Percentiles rank a stretch among this genome's conserved stretches.
phyloP scores from a whole-genome alignment of 1,140 invertebrate genomes.

The Stegodyphus mimosarum region DNA sequence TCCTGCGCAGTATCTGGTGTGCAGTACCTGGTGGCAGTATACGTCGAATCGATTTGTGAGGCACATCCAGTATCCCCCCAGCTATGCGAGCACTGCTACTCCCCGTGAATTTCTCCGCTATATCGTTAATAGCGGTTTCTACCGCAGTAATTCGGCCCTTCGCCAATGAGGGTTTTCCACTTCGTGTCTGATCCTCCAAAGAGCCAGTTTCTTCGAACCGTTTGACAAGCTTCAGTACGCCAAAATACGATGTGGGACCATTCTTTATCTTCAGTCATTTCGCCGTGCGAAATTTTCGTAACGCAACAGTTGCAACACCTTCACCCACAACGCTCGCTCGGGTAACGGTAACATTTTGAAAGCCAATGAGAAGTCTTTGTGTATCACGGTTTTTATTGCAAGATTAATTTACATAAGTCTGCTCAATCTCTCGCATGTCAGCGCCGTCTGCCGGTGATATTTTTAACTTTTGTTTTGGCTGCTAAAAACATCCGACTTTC shows the following conservation, averaged over 20 bases:
- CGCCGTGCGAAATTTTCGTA: background rate
- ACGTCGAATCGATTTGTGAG: background rate
- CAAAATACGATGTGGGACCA: background rate
- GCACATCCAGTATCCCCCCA: background rate
- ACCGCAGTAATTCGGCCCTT: background rate
- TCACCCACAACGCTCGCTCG: background rate
- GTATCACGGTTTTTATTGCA: conserved; percentile 3
- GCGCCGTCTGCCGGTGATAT: background rate
- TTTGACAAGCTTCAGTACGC: background rate
- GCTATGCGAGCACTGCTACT: background rate
- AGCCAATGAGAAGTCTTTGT: background rate
- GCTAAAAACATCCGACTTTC: background rate
- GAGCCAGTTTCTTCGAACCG: background rate
- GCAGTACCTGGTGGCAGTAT: background rate
- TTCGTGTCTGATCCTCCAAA: background rate
- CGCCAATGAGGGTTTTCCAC: background rate
- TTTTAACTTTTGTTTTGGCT: background rate
- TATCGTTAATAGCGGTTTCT: background rate
- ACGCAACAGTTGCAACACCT: background rate
- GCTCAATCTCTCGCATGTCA: background rate
- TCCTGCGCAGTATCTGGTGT: too few species aligned
- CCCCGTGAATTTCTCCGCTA: background rate
- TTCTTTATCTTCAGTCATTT: background rate
- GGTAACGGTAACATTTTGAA: conserved; percentile 8
- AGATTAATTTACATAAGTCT: background rate